phyloP scores from a whole-genome alignment of 1,140 invertebrate genomes.

The Brachionus koreanus region DNA sequence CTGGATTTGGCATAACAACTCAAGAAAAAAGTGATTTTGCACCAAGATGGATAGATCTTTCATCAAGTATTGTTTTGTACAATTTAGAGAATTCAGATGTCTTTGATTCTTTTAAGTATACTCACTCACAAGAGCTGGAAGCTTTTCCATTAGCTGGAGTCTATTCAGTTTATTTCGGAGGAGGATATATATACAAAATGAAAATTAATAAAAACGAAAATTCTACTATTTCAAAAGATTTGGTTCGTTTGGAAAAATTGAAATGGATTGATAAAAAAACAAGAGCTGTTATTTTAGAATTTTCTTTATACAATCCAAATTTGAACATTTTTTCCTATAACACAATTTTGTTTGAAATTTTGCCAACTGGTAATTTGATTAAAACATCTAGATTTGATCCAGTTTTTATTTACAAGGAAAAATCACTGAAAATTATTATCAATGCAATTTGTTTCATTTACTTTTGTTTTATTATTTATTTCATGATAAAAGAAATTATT shows the following conservation, averaged over 20 bases:
- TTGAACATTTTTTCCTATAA: slow-evolving; percentile 61
- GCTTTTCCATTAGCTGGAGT: slow-evolving; percentile 60
- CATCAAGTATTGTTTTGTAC: not conserved
- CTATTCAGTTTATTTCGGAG: slow-evolving; percentile 61
- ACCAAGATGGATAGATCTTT: slow-evolving; percentile 48
- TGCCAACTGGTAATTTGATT: slow-evolving; percentile 56
- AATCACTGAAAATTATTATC: not conserved
- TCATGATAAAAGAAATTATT: slow-evolving; percentile 10
- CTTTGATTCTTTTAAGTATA: not conserved
- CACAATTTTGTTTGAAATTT: slow-evolving; percentile 61
- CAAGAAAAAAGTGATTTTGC: not conserved
- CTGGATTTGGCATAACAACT: not conserved
- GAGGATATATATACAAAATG: slow-evolving; percentile 62
- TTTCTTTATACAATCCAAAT: not conserved
- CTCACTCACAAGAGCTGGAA: slow-evolving; percentile 52
- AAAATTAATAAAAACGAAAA: slow-evolving; percentile 48
- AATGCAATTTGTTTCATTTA: not conserved
- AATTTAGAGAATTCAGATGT: not conserved
- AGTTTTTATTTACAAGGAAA: not conserved
- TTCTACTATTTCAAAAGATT: not conserved
- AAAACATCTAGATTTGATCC: not conserved
- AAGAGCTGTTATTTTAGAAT: not conserved
- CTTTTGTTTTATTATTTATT: not conserved
- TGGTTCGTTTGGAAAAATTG: not conserved
- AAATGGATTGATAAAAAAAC: not conserved